Evolutionary conservation across 53 echinoderm and acorn worm species (phyloP).

Genomic region (Antedon mediterranea): DNA sequence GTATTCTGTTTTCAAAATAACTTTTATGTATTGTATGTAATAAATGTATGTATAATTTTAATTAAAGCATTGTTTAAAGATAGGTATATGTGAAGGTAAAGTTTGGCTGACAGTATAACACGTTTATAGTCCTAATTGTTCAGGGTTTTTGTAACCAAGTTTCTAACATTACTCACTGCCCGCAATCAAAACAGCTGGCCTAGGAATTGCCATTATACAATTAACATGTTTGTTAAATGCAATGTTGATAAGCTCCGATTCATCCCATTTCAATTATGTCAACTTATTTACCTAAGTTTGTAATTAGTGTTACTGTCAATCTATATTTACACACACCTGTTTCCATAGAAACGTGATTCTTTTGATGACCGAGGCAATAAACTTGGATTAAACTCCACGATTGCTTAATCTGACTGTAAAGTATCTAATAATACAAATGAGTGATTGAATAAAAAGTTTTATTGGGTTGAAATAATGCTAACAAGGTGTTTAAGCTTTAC

Average conservation of each 20-base stretch:
- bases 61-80: no score
- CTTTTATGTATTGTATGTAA: no score
- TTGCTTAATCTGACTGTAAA: background rate
- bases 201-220: background rate
- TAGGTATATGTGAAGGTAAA: background rate
- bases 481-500: no score
- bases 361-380: background rate
- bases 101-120: background rate
- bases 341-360: background rate
- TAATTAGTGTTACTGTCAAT: background rate
- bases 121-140: background rate
- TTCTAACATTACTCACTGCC: background rate
- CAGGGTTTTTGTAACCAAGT: background rate
- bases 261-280: background rate
- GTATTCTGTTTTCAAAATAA: no score
- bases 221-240: background rate
- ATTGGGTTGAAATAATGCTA: background rate
- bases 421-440: background rate
- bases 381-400: background rate
- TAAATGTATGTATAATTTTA: no score
- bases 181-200: background rate
- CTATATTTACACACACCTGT: background rate
- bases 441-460: background rate
- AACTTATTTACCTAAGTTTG: background rate
- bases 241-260: background rate